Base-by-base conservation (phyloP, 2,888 invertebrate species). In the Glaucopsyche alexis region DNA sequence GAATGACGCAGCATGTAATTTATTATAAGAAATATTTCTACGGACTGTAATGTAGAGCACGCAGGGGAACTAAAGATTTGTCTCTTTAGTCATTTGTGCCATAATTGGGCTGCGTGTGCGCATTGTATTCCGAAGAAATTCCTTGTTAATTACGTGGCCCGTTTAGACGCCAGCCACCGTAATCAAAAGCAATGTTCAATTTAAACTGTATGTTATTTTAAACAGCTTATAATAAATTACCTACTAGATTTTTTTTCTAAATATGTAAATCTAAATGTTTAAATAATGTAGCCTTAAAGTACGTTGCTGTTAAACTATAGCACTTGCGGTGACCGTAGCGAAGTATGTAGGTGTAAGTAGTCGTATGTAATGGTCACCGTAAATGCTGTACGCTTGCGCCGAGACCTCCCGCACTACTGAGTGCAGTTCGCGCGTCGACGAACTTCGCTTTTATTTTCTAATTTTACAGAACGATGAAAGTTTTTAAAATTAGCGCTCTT, bases 1-100 rank as follows among this genome's bases (percentile, higher is more conserved):
- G 69, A 69, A 9, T 67, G 45, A 78, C 78, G 78, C 76, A 76
- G 80, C 81, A 80, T 80, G 80, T 72, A 50, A 29, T 50, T 73
- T 66, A 67, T 67, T 67, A 16, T 67, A 16, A 16, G 45, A 6
- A 29, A n/a, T 45, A 42, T n/a, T 60, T 45, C 16, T 60, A 60
- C 42, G 66, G 66, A 67, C 5, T 16, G 19, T 19, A 45, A 16
- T 67, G 66, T 67, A 14, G n/a, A 14, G 42, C 65, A n/a, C 14
- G 40, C 42, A 1, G 42, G 8, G n/a, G 55, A 55, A 19, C 55
- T 9, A 2, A 60, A 29, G 60, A 9, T 8, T 19, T 19, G 13
- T 29, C 29, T 11, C 19, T 16, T 13, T 29, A 60, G 29, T 49
- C 50, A 47, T 29, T 38, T 13, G n/a, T 70, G 14, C 13, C 7